Evolutionary conservation across 2,888 invertebrate species (phyloP), one percentile per base, ranked within the genome.

Genomic region (Spilarctia lutea): DNA sequence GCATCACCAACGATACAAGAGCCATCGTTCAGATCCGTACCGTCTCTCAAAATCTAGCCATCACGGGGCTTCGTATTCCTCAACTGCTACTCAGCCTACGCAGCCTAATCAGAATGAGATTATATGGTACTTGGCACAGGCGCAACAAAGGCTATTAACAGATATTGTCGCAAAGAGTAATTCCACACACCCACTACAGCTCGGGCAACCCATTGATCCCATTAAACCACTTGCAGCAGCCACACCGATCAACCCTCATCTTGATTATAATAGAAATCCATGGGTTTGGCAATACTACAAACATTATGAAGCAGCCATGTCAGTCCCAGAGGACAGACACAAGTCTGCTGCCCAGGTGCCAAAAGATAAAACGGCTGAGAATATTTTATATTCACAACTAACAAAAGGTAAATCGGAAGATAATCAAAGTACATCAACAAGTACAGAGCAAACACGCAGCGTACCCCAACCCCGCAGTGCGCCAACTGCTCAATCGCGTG

Each of bases 221-320:
- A 88, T 88, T 39, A 94, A 94, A 76, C 94, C 94, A 13, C 89
- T 92, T 8, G 90, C 93, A 13, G 93, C 92, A 8, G 88, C 90
- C 30, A 90, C 94, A 2, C 93, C 95, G 2, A 86, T 94, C 73
- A 91, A 89, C 72, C 89, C 94, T 3, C 92, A 94, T 79, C 90
- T 94, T 52, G 94, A 94, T 84, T 93, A 94, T 81, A 95, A 96
- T 76, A 96, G 96, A 74, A 96, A 96, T 80, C 96, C 97, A 0
- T 97, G 97, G 97, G 96, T 97, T 84, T 97, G 97, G 97, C 97
- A 97, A 87, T 98, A 97, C 96, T 98, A 97, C 92, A 98, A 98
- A 91, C 97, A 97, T 81, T 97, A 97, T 83, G 97, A 97, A 0
- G 97, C 96, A 10, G 96, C 96, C 79, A 92, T 96, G 87, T 91